Evolutionary conservation across 2,888 invertebrate genomes (phyloP).

Genomic region (Quadroppia sp.): DNA sequence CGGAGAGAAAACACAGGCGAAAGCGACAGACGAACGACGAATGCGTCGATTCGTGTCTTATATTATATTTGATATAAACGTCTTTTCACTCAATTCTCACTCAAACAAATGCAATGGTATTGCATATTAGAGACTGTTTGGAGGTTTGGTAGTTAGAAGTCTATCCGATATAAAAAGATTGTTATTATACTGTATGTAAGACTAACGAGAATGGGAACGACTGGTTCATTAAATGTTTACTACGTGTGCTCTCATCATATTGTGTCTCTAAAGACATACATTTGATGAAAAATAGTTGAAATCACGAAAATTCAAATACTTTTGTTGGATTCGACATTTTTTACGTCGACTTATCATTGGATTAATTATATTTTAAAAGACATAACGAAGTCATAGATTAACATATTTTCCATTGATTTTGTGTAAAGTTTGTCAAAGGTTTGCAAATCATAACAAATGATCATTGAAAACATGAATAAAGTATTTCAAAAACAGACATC

Average conservation of each 20-base stretch:
- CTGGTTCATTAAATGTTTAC: not conserved
- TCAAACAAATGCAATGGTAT: not conserved
- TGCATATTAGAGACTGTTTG: not conserved
- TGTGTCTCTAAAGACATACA: not conserved
- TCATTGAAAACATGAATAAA: not conserved
- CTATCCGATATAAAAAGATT: not conserved
- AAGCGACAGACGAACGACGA: slow-evolving; percentile 36
- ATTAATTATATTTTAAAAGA: no score
- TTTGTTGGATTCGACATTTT: no score
- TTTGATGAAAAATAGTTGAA: no score
- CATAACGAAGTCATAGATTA: no score
- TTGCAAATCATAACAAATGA: not conserved
- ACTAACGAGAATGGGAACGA: not conserved
- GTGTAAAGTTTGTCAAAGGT: no score
- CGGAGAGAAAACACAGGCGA: slow-evolving; percentile 29
- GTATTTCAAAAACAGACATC: not conserved
- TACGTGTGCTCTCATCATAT: slow-evolving; percentile 16
- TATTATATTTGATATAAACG: not conserved
- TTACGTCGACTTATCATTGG: no score
- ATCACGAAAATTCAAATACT: no score
- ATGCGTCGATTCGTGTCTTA: slow-evolving; percentile 25
- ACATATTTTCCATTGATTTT: no score
- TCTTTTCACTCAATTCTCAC: not conserved
- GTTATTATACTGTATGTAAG: not conserved
- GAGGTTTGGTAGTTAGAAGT: not conserved